These are phyloP conservation scores for Spermophilus dauricus DNA, from an alignment of 2,113 vertebrate genomes.

Conservation along the genomic window DNA sequence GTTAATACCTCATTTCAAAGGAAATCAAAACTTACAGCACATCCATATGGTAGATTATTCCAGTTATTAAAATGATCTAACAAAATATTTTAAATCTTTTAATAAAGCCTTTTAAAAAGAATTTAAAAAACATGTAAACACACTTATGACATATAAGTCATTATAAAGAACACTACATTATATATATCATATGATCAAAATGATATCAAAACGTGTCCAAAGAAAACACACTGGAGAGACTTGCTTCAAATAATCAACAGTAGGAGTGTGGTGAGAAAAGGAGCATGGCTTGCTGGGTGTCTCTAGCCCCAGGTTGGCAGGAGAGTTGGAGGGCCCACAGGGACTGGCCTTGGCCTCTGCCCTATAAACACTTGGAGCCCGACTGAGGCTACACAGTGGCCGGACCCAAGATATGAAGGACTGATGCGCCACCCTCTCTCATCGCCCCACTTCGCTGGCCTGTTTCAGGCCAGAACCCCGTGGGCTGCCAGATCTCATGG, in stretches of 20 bases:
- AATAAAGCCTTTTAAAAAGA: background rate
- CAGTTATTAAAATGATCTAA: background rate
- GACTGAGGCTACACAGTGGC: too few species aligned
- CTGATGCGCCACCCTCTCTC: too few species aligned
- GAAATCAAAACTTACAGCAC: background rate
- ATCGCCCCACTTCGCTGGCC: too few species aligned
- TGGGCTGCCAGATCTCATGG: too few species aligned
- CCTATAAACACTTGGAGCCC: too few species aligned
- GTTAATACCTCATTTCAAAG: background rate
- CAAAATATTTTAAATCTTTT: background rate
- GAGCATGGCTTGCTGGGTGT: too few species aligned
- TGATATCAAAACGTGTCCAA: background rate
- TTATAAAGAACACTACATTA: conserved; percentile 10
- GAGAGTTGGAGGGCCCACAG: too few species aligned
- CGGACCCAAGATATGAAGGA: too few species aligned
- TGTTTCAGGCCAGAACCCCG: too few species aligned
- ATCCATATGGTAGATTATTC: background rate
- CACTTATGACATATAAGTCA: background rate
- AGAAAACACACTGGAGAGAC: background rate
- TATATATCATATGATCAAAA: background rate
- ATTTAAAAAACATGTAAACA: background rate
- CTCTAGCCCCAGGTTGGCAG: too few species aligned
- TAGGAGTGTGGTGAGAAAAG: background rate
- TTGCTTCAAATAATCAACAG: background rate
- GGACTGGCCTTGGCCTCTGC: too few species aligned